Conservation (phyloP, 2,113 vertebrate genomes). For the Macroglossus sobrinus region DNA sequence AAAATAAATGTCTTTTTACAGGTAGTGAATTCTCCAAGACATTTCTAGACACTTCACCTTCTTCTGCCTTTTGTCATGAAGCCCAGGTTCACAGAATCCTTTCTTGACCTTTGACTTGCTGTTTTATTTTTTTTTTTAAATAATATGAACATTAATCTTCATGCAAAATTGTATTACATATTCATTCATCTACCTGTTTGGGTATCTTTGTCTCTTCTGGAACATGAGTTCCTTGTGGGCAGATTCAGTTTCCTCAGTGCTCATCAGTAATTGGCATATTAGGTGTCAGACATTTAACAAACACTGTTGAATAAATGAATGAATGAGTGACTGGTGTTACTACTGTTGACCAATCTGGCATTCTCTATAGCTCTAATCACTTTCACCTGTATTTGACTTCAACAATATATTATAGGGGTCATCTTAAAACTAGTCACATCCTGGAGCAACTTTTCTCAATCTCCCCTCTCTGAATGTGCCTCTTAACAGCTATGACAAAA, state of each 20-base stretch:
- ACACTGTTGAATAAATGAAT: neutral
- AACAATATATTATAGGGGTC: neutral
- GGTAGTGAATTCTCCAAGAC: neutral
- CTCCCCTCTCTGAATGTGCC: neutral
- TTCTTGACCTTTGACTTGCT: neutral
- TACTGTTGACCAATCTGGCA: neutral
- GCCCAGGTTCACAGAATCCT: neutral
- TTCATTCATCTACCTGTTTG: neutral
- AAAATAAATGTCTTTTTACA: constrained; percentile 13
- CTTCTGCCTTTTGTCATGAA: neutral
- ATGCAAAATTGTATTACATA: neutral
- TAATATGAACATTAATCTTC: neutral
- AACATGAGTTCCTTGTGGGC: neutral
- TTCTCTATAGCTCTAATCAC: neutral
- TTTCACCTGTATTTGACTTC: neutral
- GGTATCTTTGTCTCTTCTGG: neutral
- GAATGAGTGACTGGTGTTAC: neutral
- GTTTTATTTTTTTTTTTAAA: neutral
- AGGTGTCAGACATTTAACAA: neutral
- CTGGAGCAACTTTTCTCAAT: neutral
- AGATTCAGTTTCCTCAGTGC: neutral
- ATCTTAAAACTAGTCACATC: neutral
- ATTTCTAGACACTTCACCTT: neutral
- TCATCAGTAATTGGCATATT: neutral
- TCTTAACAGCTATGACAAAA: neutral